Evolutionary conservation across 2,797 vertebrate species (phyloP).

Genomic region (Crenichthys baileyi): DNA sequence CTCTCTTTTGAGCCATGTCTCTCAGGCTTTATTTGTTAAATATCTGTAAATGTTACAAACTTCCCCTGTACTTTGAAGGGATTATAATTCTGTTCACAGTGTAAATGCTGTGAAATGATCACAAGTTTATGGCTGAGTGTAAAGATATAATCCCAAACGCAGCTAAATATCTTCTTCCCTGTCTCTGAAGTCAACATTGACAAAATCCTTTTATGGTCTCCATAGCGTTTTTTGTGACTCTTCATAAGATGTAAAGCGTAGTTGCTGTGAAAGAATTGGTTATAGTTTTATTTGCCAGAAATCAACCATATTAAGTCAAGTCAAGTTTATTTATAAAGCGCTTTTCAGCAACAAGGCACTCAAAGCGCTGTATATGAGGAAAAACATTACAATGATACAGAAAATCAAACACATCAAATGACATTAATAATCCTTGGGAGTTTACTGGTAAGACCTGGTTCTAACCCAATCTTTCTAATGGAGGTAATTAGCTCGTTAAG

Average conservation of each 20-base stretch:
- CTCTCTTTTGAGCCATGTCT: background rate
- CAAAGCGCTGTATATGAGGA: too few species aligned
- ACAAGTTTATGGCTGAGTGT: background rate
- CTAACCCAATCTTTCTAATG: too few species aligned
- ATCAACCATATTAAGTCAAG: too few species aligned
- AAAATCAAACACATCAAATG: too few species aligned
- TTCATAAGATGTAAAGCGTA: background rate
- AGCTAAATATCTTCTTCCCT: background rate
- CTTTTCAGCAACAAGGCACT: too few species aligned
- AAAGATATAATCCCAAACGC: background rate
- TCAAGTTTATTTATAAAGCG: too few species aligned
- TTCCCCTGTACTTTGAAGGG: background rate
- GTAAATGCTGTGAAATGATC: too few species aligned
- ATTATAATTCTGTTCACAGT: background rate
- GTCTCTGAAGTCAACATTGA: background rate
- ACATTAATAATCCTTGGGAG: too few species aligned
- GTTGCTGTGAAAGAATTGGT: background rate
- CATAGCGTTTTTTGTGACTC: background rate
- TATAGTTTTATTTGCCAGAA: background rate
- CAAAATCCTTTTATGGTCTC: background rate
- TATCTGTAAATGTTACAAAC: background rate
- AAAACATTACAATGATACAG: too few species aligned
- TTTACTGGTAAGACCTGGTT: too few species aligned
- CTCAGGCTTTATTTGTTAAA: background rate
- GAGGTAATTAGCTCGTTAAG: too few species aligned